A percentile compares a stretch with the other conserved stretches of the same genome.
These are phyloP conservation scores for Neoitamus cyanurus DNA, from an alignment of 2,888 invertebrate genomes.

Conservation along the genomic window DNA sequence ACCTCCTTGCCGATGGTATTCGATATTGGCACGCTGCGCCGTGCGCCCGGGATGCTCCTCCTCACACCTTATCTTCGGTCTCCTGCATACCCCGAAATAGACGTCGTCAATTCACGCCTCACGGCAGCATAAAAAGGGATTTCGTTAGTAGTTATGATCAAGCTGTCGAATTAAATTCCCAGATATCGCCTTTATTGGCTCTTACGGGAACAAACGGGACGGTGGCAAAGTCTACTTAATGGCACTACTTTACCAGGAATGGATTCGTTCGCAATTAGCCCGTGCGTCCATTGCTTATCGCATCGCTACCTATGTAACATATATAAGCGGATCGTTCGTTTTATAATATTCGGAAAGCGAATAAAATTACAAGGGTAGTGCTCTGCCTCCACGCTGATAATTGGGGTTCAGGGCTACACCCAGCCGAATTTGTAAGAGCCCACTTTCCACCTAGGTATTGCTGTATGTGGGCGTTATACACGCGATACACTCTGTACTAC, in stretches of 20 bases:
- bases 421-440: background rate
- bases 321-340: background rate
- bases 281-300: background rate
- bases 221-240: background rate
- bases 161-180: conserved; percentile 3
- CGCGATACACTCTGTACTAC: background rate
- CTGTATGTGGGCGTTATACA: background rate
- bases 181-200: background rate
- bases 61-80: background rate
- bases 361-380: background rate
- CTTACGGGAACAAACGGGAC: background rate
- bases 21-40: background rate
- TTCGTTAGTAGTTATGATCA: background rate
- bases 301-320: background rate
- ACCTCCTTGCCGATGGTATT: background rate
- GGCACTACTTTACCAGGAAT: background rate
- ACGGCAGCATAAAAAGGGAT: background rate
- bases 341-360: background rate
- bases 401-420: background rate
- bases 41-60: background rate
- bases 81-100: background rate
- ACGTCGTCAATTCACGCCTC: background rate
- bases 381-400: background rate
- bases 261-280: background rate
- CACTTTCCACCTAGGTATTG: background rate